Percentiles rank a stretch among this genome's conserved stretches.
phyloP scores from a whole-genome alignment of 2,113 vertebrate genomes.

The Bothrops jararaca region DNA sequence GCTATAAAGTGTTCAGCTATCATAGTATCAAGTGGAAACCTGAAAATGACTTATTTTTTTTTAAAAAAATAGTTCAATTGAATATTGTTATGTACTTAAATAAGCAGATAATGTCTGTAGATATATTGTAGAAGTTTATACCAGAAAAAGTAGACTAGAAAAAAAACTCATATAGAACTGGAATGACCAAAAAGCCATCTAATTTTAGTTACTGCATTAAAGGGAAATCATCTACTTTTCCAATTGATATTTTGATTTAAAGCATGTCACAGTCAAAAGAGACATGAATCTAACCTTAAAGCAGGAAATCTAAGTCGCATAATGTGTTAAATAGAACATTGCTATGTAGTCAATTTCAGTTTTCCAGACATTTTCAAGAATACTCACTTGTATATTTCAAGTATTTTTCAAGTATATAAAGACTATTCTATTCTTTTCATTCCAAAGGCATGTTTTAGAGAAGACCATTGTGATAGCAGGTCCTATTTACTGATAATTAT shows the following conservation, averaged over 20 bases:
- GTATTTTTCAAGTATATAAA: background rate
- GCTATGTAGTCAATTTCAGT: background rate
- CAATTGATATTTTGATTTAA: background rate
- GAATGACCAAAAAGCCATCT: background rate
- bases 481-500: background rate
- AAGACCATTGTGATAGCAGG: background rate
- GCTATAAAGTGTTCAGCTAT: conserved; percentile 63
- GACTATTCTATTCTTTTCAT: background rate
- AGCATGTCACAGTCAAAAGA: background rate
- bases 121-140: conserved; percentile 51
- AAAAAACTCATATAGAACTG: conserved; percentile 13
- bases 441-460: too few species aligned
- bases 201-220: background rate
- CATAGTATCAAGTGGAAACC: conserved; percentile 60
- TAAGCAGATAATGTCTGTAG: conserved; percentile 63
- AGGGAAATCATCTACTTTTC: background rate
- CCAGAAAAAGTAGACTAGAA: conserved; percentile 47
- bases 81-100: conserved; percentile 67
- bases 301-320: background rate
- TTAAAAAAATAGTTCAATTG: conserved; percentile 57
- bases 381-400: background rate
- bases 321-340: background rate
- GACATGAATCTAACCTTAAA: background rate
- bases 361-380: background rate
- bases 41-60: conserved; percentile 51